Base-by-base conservation (phyloP, 2,888 invertebrate species). In the Sminthurides aquaticus region DNA sequence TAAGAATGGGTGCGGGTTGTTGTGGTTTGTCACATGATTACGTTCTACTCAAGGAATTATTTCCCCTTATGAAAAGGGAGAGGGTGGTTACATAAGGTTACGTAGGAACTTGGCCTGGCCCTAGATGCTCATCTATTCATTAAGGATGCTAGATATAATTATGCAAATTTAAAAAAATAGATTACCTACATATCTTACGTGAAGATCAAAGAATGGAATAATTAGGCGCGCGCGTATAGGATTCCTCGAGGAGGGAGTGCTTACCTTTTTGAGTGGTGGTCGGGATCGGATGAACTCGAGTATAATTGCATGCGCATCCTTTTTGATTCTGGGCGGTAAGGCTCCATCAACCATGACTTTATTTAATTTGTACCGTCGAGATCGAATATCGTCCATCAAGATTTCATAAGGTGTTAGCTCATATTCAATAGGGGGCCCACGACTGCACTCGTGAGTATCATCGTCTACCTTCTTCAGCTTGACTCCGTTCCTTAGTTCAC, bases 361-460 rank as follows among this genome's bases (percentile, higher is more conserved):
- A 78, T 90, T 87, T 75, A 96, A 83, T 77, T 89, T 91, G 81
- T 92, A 96, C 77, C 93, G 81, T 78, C 90, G 86, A 68, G 90
- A 87, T 75, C 94, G 83, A 77, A 97, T 96, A 78, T 97, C 96
- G 78, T 95, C 92, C 90, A 97, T 92, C 64, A 97, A 84, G 77
- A 94, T 93, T 81, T 97, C 96, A 78, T 95, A 96, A 18, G 96
- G 96, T 56, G 96, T 97, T 75, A 96, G 81, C 79, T 94, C 94
- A 79, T 88, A 96, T 79, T 96, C 94, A 68, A 90, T 87, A 8
- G 89, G 89, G 15, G 88, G 85, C 76, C 87, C 82, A 68, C 87
- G 85, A 78, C 84, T 84, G 78, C 76, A 66, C 25, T 70, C 64
- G 54, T 63, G 67, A 71, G 72, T 76, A n/a, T n/a, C n/a, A n/a